Percentiles rank a stretch among this genome's conserved stretches.
Conservation (phyloP, 2,888 invertebrate genomes). For the Zaprionus bogoriensis region DNA sequence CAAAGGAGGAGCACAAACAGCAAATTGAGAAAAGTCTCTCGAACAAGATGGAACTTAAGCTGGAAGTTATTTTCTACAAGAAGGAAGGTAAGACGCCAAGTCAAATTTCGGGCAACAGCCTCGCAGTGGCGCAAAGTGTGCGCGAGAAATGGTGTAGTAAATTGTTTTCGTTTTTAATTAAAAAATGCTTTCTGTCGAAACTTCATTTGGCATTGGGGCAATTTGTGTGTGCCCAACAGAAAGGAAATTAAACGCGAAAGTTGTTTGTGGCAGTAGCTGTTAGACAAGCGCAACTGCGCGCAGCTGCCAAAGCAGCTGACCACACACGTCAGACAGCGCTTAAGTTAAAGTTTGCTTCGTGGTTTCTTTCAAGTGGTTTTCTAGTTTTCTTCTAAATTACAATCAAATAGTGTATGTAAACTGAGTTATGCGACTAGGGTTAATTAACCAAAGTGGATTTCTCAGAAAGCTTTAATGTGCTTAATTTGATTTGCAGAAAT, state of each 20-base stretch:
- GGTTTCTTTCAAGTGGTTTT: background rate
- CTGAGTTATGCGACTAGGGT: background rate
- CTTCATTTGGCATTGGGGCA: conserved; percentile 46
- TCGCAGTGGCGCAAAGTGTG: background rate
- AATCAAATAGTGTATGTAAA: background rate
- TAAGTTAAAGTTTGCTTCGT: background rate
- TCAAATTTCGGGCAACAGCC: background rate
- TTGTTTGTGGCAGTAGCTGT: background rate
- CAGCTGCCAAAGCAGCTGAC: conserved; percentile 14
- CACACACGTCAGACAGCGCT: background rate
- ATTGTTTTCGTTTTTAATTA: conserved; percentile 70
- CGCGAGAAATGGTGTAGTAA: conserved; percentile 46
- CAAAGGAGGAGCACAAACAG: conserved; percentile 92
- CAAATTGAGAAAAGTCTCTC: conserved; percentile 95
- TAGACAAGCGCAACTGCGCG: background rate
- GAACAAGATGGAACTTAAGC: conserved; percentile 94
- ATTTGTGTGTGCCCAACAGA: conserved; percentile 40
- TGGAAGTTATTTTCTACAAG: conserved; percentile 97
- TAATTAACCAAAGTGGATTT: background rate
- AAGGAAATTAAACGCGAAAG: conserved; percentile 48
- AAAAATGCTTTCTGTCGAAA: conserved; percentile 37
- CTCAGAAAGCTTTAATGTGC: background rate
- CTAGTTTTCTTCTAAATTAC: background rate
- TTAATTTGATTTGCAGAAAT: background rate
- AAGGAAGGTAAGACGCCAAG: conserved; percentile 90